Base-by-base conservation (phyloP, 1,140 invertebrate genomes). In the Trachelipus rathkii region DNA sequence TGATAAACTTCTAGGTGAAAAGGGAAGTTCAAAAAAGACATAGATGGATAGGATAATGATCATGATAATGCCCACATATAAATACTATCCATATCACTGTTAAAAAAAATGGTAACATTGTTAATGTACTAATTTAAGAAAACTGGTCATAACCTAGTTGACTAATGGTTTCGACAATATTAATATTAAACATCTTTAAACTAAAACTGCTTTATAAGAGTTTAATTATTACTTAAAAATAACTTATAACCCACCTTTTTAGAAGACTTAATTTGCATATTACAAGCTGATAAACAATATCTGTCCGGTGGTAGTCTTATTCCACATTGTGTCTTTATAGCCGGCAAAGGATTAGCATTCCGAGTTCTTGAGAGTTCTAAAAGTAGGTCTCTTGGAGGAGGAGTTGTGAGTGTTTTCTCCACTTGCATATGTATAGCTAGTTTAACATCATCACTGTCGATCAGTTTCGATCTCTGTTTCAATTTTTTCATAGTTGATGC, bases 391-490 rank as follows among this genome's bases (percentile, higher is more conserved):
- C 95, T 87, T 0, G 95, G 91, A 1, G 95, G 95, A 24, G 95
- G 94, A 77, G 90, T 92, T 0, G 94, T 96, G 83, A 97, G 96
- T 0, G 91, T 90, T 81, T 93, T 92, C 79, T 97, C 95, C 76
- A 93, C 86, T 67, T 94, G 91, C 87, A 96, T 90, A 83, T 95
- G 92, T 0, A 96, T 91, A 0, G 95, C 95, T 69, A 98, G 84
- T 82, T 92, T 90, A 0, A 98, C 92, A 86, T 98, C 96, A 71
- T 98, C 95, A 2, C 92, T 85, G 84, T 98, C 96, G 73, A 98
- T 91, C 0, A 88, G 89, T 84, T 96, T 97, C 0, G 67, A 74
- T 84, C 97, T 97, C 83, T n/a, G n/a, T n/a, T n/a, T n/a, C n/a
- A n/a, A n/a, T n/a, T n/a, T 95, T 95, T 0, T 93, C 91, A 87